These are phyloP conservation scores for Lutraria rhynchaena DNA, from an alignment of 1,140 invertebrate species.

Conservation along the genomic window DNA sequence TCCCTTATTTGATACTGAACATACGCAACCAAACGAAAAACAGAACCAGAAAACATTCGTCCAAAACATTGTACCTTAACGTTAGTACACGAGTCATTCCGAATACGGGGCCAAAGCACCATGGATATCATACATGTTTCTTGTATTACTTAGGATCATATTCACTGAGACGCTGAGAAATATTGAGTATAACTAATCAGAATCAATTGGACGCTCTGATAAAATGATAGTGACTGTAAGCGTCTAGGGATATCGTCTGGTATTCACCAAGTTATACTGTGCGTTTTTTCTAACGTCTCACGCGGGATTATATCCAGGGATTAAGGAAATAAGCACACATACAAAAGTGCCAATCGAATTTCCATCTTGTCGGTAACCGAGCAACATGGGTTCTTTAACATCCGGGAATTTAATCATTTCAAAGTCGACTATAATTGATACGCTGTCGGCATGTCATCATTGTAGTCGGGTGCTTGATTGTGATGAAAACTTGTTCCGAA, in stretches of 20 bases:
- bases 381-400: neutral
- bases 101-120: too few species aligned
- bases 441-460: neutral
- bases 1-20: too few species aligned
- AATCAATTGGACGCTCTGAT: conserved; percentile 46
- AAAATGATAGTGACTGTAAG: conserved; percentile 22
- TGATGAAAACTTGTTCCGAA: conserved; percentile 16
- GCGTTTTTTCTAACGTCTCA: neutral
- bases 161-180: too few species aligned
- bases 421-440: neutral
- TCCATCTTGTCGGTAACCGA: neutral
- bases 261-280: neutral
- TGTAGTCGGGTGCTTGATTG: neutral
- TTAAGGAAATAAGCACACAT: conserved; percentile 22
- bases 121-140: too few species aligned
- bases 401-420: conserved; percentile 27
- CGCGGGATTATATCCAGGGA: conserved; percentile 19
- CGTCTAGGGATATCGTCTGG: conserved; percentile 35
- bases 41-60: too few species aligned
- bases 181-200: conserved; percentile 34
- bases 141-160: too few species aligned
- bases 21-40: too few species aligned
- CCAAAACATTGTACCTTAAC: too few species aligned
- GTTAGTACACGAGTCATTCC: too few species aligned
- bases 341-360: conserved; percentile 23